Evolutionary conservation across 2,888 invertebrate genomes (phyloP), one percentile per base, ranked within the genome.

Genomic region (Perizoma affinitatum): DNA sequence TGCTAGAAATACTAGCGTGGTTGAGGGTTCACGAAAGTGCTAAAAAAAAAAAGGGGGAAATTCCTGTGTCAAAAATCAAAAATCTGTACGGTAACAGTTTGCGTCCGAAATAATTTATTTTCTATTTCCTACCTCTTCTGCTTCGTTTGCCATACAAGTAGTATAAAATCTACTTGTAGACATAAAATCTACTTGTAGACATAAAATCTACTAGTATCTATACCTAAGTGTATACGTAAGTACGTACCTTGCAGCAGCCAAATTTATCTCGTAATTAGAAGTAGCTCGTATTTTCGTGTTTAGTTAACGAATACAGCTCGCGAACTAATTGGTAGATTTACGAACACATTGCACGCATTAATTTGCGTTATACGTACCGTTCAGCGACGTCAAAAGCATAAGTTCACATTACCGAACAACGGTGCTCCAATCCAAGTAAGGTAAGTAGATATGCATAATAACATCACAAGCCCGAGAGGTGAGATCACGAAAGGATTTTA

Each of bases 401-500:
- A 60, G 56, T 65, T 58, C 49, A 58, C 38, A 49, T 59, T 67
- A 67, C 56, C 59, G 51, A 58, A 50, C 54, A 48, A 50, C 50
- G 48, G 40, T 54, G 47, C 36, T 44, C 52, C 48, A 10, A 38
- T 45, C 41, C 38, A 46, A 65, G 59, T 63, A 52, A 58, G 43
- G 38, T 54, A 64, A 66, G 42, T 68, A 48, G 42, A 40, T 44
- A 59, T 53, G 59, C 63, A 62, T 66, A 55, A 61, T 67, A 60
- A 57, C 64, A 69, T 65, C 65, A 67, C 63, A 68, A 69, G 56
- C 48, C 54, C 55, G 65, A 58, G 63, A 67, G 63, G 64, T 64
- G 74, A 70, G 53, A 74, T 71, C 65, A 68, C 66, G 75, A 76
- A 78, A 79, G 79, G 76, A 76, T 79, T 80, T 73, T 70, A 70